These are phyloP conservation scores for Gnathonemus longibarbis DNA, from an alignment of 2,113 vertebrate genomes.

Conservation along the genomic window DNA sequence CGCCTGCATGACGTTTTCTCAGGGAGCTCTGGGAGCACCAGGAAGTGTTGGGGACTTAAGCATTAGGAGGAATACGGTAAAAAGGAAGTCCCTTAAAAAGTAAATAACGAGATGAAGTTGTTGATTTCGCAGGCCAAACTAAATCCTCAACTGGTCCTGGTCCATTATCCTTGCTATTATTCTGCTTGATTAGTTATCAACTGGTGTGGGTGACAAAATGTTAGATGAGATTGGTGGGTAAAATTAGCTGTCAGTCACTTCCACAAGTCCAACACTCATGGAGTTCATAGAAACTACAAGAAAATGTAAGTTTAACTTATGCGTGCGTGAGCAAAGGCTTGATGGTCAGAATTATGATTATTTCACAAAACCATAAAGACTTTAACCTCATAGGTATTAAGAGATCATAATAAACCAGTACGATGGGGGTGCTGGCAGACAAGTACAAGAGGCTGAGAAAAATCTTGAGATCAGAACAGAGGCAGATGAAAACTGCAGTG, in stretches of 20 bases:
- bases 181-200: neutral
- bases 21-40: neutral
- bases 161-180: too few species aligned
- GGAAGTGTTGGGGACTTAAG: neutral
- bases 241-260: neutral
- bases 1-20: too few species aligned
- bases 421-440: neutral
- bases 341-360: neutral
- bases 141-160: too few species aligned
- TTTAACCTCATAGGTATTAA: neutral
- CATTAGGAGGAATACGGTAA: neutral
- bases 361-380: neutral
- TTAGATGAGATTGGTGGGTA: neutral
- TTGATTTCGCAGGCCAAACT: too few species aligned
- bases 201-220: neutral
- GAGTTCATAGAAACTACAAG: neutral
- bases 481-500: neutral
- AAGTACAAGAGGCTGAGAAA: neutral
- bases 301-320: neutral
- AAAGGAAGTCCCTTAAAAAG: too few species aligned
- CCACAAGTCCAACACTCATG: neutral
- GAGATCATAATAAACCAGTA: neutral
- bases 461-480: neutral
- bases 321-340: neutral
- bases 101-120: neutral